These are phyloP conservation scores for Drosophila repletoides DNA, from an alignment of 1,140 invertebrate species.

Conservation along the genomic window DNA sequence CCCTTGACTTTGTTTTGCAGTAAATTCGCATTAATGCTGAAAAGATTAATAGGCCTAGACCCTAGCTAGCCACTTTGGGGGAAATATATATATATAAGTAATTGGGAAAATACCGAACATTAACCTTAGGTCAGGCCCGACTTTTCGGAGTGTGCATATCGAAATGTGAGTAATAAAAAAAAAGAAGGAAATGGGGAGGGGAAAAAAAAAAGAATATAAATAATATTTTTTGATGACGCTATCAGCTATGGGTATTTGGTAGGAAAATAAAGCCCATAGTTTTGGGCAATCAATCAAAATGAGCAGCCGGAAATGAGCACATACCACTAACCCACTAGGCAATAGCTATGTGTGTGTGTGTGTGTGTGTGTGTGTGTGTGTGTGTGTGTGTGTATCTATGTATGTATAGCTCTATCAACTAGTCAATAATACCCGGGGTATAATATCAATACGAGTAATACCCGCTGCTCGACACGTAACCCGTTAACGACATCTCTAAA, in stretches of 20 bases:
- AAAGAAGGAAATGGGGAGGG: too few relatives aligned
- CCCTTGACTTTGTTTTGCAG: slow-evolving; percentile 1
- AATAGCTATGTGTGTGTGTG: too few relatives aligned
- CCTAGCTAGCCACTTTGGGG: neutral
- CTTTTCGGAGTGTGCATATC: slow-evolving; percentile 13
- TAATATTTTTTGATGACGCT: slow-evolving; percentile 7
- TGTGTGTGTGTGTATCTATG: too few relatives aligned
- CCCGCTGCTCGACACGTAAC: slow-evolving; percentile 31
- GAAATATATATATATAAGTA: slow-evolving; percentile 10
- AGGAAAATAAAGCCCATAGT: neutral
- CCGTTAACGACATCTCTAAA: slow-evolving; percentile 72
- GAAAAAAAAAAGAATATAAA: slow-evolving; percentile 5
- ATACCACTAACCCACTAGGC: slow-evolving; percentile 31
- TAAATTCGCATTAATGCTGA: neutral
- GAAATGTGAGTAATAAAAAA: slow-evolving; percentile 20
- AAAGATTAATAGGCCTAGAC: slow-evolving; percentile 23
- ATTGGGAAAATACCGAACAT: slow-evolving; percentile 36
- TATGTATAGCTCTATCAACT: too few relatives aligned
- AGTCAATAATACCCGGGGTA: slow-evolving; percentile 6
- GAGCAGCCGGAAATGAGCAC: slow-evolving; percentile 24
- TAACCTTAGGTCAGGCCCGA: slow-evolving; percentile 1
- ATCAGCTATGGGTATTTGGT: neutral
- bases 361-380: too few relatives aligned
- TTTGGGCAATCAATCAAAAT: slow-evolving; percentile 29
- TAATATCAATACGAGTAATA: slow-evolving; percentile 2